These are phyloP conservation scores for Bujurquina vittata DNA, from an alignment of 2,113 vertebrate species.

Conservation along the genomic window DNA sequence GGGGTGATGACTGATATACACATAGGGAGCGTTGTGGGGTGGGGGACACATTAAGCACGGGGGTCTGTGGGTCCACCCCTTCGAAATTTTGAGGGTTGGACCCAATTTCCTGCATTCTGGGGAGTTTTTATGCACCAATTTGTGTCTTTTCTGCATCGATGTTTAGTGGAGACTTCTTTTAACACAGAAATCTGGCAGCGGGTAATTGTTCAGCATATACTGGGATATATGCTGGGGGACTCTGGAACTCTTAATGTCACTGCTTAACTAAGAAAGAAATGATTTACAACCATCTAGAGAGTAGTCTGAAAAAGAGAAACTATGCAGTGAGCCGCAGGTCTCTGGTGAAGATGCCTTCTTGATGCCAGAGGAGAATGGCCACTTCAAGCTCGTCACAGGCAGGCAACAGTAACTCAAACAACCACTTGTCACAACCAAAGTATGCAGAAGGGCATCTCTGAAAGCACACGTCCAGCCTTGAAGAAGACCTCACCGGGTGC, in stretches of 20 bases:
- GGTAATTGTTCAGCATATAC: neutral
- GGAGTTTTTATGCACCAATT: neutral
- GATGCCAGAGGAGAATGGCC: neutral
- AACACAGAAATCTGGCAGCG: neutral
- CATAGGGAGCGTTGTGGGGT: accelerated
- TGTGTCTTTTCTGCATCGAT: neutral
- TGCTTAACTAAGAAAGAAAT: too few relatives aligned
- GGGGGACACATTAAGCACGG: neutral
- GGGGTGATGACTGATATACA: neutral
- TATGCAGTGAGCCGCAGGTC: neutral
- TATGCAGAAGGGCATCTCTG: neutral
- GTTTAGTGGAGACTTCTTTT: neutral
- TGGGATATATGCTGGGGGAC: neutral
- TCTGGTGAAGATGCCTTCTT: accelerated
- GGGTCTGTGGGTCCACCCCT: neutral
- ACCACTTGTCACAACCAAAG: neutral
- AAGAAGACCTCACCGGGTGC: neutral
- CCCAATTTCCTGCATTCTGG: neutral
- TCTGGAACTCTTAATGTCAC: too few relatives aligned
- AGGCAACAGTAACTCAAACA: neutral
- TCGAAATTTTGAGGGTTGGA: neutral
- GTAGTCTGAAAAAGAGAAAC: too few relatives aligned
- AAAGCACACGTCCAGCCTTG: neutral
- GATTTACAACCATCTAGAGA: too few relatives aligned
- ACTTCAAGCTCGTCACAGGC: neutral